Evolutionary conservation across 2,888 invertebrate species (phyloP), one percentile per base, ranked within the genome.

Genomic region (Patella ulyssiponensis): DNA sequence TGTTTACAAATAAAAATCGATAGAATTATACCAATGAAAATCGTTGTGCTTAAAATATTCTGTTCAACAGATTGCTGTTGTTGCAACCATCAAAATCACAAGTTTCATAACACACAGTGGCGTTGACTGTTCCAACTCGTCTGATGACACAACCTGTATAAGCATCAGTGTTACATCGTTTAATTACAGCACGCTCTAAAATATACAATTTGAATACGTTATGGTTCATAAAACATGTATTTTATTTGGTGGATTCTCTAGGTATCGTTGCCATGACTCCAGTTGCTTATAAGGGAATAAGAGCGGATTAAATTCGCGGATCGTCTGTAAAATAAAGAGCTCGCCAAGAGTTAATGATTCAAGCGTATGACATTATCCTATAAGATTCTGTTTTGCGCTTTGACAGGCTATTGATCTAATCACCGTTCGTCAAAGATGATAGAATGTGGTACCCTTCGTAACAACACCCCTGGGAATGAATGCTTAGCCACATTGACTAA

Each of bases 11-110:
- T 44, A 33, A 4, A 33, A 33, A 33, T 33, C 5, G 33, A 33
- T 33, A 7, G 9, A 44, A 9, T 44, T 44, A 7, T 44, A 44
- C 44, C 44, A 44, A 44, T 44, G 9, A 44, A 44, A 44, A 44
- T 44, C 44, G 44, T 44, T 44, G 44, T 44, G 44, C 44, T 44
- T 44, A 44, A 44, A 44, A 44, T 44, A 44, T 44, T 44, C 44
- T 44, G 44, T 44, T 44, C 44, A 44, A 9, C 7, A 64, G 23
- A 64, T 11, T 64, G 23, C 64, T 64, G 20, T 20, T 64, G 23
- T 64, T 64, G 14, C 64, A 64, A 14, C 64, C 64, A 64, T 64
- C 64, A 23, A 64, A 23, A 23, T 64, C 64, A 64, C 64, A 64
- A 20, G 64, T 23, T 64, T n/a, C 23, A 20, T 64, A 14, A 64